phyloP scores from a whole-genome alignment of 2,888 invertebrate species.

The Eupithecia inturbata region DNA sequence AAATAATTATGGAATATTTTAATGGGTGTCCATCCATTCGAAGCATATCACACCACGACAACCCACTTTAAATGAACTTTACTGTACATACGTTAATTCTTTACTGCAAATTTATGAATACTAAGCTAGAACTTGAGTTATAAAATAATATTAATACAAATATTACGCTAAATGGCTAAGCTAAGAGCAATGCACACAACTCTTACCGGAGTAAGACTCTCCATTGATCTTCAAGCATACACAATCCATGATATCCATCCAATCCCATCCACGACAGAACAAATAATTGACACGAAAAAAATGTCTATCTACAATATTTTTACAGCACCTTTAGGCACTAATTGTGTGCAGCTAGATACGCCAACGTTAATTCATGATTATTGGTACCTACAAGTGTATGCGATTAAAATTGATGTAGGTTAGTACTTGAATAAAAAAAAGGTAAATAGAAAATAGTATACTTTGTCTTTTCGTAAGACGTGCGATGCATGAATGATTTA shows the following conservation, averaged over 20 bases:
- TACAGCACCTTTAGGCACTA: neutral
- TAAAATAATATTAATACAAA: no score
- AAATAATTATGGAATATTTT: no score
- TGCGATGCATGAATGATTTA: neutral
- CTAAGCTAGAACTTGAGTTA: no score
- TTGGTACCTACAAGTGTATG: neutral
- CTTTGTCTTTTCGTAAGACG: neutral
- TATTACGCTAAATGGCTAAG: no score
- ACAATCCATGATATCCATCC: neutral
- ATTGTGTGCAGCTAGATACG: neutral
- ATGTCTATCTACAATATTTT: neutral
- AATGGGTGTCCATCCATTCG: no score
- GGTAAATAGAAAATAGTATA: neutral
- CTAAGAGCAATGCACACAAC: no score
- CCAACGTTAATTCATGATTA: neutral
- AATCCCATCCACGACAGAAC: neutral
- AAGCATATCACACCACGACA: no score
- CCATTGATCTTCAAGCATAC: neutral
- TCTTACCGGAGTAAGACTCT: conserved; percentile 4
- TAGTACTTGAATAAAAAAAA: neutral
- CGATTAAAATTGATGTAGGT: neutral
- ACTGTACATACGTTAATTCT: no score
- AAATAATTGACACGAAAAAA: neutral
- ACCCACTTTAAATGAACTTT: no score
- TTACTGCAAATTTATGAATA: no score